Conservation (phyloP, 2,113 vertebrate species). For the Carassius gibelio region DNA sequence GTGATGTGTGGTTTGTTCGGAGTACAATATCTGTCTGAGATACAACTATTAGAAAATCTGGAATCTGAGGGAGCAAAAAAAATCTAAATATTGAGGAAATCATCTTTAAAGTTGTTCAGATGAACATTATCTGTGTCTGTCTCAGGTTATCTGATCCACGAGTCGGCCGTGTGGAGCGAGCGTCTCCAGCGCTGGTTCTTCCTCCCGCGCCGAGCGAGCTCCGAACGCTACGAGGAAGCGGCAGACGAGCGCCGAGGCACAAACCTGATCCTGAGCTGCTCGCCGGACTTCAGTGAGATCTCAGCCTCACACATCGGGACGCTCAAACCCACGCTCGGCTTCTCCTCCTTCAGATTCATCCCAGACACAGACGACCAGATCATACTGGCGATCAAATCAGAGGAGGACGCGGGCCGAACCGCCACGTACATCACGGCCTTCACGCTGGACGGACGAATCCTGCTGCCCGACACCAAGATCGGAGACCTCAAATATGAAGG, state of each 20-base stretch:
- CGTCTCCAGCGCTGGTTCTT: slow-evolving; percentile 91
- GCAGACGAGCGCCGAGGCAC: slow-evolving; percentile 83
- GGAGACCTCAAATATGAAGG: slow-evolving; percentile 92
- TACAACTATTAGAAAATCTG: no score
- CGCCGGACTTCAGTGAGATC: slow-evolving; percentile 82
- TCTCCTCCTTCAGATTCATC: slow-evolving; percentile 96
- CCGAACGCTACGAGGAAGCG: slow-evolving; percentile 83
- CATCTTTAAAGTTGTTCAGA: no score
- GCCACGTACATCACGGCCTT: slow-evolving; percentile 93
- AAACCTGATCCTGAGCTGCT: slow-evolving; percentile 87
- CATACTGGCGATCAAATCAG: slow-evolving; percentile 90
- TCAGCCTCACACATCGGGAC: slow-evolving; percentile 74
- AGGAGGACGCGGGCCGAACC: slow-evolving; percentile 83
- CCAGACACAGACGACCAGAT: slow-evolving; percentile 89
- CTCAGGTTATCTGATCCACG: slow-evolving; percentile 92
- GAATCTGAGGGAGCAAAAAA: no score
- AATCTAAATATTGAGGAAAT: no score
- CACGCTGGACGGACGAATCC: slow-evolving; percentile 86
- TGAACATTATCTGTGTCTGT: no score
- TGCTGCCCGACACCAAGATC: slow-evolving; percentile 87
- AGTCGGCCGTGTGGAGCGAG: slow-evolving; percentile 92
- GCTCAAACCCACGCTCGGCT: slow-evolving; percentile 85
- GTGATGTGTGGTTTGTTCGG: no score
- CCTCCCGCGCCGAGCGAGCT: slow-evolving; percentile 90
- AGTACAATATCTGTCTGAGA: no score